Evolutionary conservation across 2,797 vertebrate genomes (phyloP), one percentile per base, ranked within the genome.

Genomic region (Sciaenops ocellatus): DNA sequence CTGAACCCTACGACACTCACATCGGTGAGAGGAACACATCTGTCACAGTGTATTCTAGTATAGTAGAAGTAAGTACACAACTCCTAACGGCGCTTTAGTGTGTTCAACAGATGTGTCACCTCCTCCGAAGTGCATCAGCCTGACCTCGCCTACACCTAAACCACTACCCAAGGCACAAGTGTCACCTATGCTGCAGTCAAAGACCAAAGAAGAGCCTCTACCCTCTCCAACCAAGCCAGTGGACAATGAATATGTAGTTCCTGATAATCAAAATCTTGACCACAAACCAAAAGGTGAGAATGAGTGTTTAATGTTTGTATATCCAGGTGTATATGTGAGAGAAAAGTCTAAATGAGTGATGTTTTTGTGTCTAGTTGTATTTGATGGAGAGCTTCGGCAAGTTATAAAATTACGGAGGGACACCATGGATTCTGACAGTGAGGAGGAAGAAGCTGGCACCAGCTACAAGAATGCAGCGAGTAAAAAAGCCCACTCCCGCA

Each of bases 1-100:
- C 85, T 67, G 78, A 90, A 34, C 41, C 69, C 60, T 95, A 95
- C 2, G 83, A 93, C 69, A 90, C 80, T 26, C 5, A 3, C 17
- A 85, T 95, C 0, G 87, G 94, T 95, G 57, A 93, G 92, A 20
- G 12, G 11, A 68, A 6, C 30, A 6, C 42, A 2, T 42, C 69
- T 46, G 8, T 20, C 47, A 20, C 24, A 24, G 5, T 20, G 28
- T 38, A 38, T 38, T 38, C 34, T 38, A 38, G 34, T 38, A 38
- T 38, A 9, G 34, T 9, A 16, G 13, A 6, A 3, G 4, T 17
- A 38, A 18, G 7, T 10, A 11, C 7, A 24, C 34, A 28, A 13
- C 42, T 70, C 22, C 61, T 80, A 24, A 81, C 24, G 13, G 4
- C 11, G 16, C 54, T 48, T 56, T 0, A 57, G 16, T 62, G 44